Conservation (phyloP, 2,888 invertebrate species). For the Sminthurides aquaticus region DNA sequence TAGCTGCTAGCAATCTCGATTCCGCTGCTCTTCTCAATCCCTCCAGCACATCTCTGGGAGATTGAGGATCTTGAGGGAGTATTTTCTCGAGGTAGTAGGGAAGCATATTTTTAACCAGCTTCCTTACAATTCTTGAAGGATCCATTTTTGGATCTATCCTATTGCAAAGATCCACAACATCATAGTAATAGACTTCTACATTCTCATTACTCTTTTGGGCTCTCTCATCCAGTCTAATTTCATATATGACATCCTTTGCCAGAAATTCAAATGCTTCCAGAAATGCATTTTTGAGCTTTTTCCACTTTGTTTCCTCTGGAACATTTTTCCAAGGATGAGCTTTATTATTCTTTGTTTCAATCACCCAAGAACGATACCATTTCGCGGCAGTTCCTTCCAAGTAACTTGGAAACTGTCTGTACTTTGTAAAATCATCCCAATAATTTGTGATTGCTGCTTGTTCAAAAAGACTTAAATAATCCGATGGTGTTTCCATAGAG, state of each 20-base stretch:
- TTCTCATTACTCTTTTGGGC: not conserved
- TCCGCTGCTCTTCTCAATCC: not conserved
- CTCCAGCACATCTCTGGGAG: not conserved
- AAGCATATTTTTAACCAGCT: not conserved
- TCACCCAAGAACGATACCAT: constrained; percentile 1
- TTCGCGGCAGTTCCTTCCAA: constrained; percentile 1
- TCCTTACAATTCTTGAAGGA: not conserved
- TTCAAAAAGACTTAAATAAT: not conserved
- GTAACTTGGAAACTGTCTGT: not conserved
- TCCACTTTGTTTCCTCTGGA: not conserved
- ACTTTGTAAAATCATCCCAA: constrained; percentile 1
- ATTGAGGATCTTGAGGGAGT: not conserved
- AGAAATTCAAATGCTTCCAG: not conserved
- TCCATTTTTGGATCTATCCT: not conserved
- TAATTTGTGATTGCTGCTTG: not conserved
- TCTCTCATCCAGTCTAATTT: constrained; percentile 1
- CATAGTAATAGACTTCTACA: not conserved
- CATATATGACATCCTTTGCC: not conserved
- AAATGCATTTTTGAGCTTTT: not conserved
- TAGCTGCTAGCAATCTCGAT: not conserved
- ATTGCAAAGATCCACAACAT: not conserved
- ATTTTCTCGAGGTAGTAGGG: constrained; percentile 1
- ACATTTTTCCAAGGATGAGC: not conserved
- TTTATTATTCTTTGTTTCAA: not conserved
- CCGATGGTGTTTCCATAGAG: not conserved